Base-by-base conservation (phyloP, 2,113 vertebrate species). In the Aphelocoma coerulescens region DNA sequence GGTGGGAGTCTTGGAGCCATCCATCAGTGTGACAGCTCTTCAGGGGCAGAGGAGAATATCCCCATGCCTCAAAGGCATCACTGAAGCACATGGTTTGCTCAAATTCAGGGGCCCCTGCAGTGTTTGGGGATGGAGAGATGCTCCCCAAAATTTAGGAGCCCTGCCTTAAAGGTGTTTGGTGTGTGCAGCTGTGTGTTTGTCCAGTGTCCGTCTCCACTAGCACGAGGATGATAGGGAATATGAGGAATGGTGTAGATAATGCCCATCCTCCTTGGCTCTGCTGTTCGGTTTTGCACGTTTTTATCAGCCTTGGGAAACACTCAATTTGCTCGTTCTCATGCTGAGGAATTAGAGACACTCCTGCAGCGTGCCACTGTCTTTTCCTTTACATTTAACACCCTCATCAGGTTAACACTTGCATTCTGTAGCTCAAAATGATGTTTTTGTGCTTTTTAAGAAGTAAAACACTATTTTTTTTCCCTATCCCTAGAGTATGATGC, bases 271-370 rank as follows among this genome's bases (percentile, higher is more conserved):
- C 39, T 33, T 76, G 54, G 46, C 32, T 43, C 2, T 9, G 32
- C n/a, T 83, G 7, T 73, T 89, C 24, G n/a, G 24, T 11, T 85
- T 90, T 39, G 19, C 19, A 43, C 0, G 2, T 57, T 71, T 74
- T 89, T 62, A 24, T 71, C 62, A 63, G 61, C 43, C 33, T 24
- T 52, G 69, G 58, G 69, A 88, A 88, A 14, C 0, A 2, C 27
- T 21, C 13, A 17, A 1, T 61, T 66, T 16, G 19, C 51, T 74
- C 0, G 0, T 49, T 57, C 41, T 57, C 13, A 8, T 2, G 4
- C 19, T 77, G 46, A 57, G 27, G 48, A 52, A 33, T 28, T 68
- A 24, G 32, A 74, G 63, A 10, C 3, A 3, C 7, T 90, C 65
- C 73, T 88, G 68, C 63, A 77, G 35, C 0, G 0, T n/a, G 18